Base-by-base conservation (phyloP, 2,888 invertebrate genomes). In the Tuta absoluta region DNA sequence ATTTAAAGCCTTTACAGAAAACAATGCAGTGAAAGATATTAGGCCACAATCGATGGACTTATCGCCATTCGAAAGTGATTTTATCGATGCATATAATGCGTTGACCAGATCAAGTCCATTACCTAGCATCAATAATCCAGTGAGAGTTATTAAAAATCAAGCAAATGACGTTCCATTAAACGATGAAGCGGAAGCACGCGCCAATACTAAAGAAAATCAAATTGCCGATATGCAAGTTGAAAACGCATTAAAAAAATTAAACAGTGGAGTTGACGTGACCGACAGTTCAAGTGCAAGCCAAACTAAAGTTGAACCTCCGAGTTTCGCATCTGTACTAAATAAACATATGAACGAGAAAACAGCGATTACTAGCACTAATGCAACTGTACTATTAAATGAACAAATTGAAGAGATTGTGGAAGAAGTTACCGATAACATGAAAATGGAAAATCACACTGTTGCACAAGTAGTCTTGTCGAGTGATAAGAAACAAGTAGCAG, bases 71-170 rank as follows among this genome's bases (percentile, higher is more conserved):
- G 91, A 91, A 80, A 90, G 85, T 72, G 92, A 91, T 72, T 91
- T 91, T 71, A 91, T 91, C 58, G 85, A 89, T 69, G 92, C 91
- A 24, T 91, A 91, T 67, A 91, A 91, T 74, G 90, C 90, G 57
- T 74, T 91, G 67, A 86, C 92, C 28, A 77, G 86, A 66, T 76
- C 81, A 56, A 90, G 88, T 69, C 91, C 91, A 57, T 74, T 91
- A 62, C 89, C 89, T n/a, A 86, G 81, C 71, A 72, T 87, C 63
- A 71, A 75, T 59, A 71, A 75, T n/a, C 17, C 38, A 41, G 23
- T 14, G 14, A 38, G 38, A 58, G 37, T 37, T 37, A 19, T 8
- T 37, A 7, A 23, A 58, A 17, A 17, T 10, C n/a, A 10, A 17
- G 1, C 33, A 37, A 37, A 37, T 17, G 19, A 37, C 58, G 19